These are phyloP conservation scores for Chirona hameri DNA, from an alignment of 2,888 invertebrate genomes.

Conservation along the genomic window DNA sequence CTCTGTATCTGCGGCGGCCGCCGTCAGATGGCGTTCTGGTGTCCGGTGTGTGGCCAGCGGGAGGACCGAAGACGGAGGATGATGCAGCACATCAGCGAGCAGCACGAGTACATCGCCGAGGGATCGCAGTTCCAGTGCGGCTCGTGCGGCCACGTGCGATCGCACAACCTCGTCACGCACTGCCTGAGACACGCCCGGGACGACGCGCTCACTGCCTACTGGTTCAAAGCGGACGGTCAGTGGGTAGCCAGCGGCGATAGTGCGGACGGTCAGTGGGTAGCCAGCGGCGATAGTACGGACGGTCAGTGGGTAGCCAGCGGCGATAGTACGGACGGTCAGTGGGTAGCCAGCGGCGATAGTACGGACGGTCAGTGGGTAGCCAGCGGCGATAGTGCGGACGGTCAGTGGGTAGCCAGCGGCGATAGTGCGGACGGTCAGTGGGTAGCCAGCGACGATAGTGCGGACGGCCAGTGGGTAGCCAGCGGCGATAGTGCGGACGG, in stretches of 20 bases:
- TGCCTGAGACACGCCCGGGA: not conserved
- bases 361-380: not conserved
- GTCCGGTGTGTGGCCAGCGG: slow-evolving; percentile 7
- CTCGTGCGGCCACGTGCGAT: slow-evolving; percentile 23
- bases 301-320: not conserved
- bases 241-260: not conserved
- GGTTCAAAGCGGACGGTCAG: slow-evolving; percentile 13
- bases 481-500: not conserved
- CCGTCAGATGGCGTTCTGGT: slow-evolving; percentile 81
- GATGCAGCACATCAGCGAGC: slow-evolving; percentile 1
- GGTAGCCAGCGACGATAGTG: too few species aligned
- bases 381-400: not conserved
- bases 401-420: not conserved
- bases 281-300: too few species aligned
- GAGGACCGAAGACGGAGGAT: not conserved
- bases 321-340: slow-evolving; percentile 5
- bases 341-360: too few species aligned
- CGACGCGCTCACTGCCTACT: slow-evolving; percentile 25
- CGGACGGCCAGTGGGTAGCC: not conserved
- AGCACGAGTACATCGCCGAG: slow-evolving; percentile 25
- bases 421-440: not conserved
- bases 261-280: too few species aligned
- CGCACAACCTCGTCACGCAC: slow-evolving; percentile 2
- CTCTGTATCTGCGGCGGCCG: slow-evolving; percentile 83
- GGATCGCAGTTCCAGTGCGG: slow-evolving; percentile 24